Percentiles rank a stretch among this genome's conserved stretches.
Conservation (phyloP, 1,140 invertebrate species). For the Atopsyche davidsoni region DNA sequence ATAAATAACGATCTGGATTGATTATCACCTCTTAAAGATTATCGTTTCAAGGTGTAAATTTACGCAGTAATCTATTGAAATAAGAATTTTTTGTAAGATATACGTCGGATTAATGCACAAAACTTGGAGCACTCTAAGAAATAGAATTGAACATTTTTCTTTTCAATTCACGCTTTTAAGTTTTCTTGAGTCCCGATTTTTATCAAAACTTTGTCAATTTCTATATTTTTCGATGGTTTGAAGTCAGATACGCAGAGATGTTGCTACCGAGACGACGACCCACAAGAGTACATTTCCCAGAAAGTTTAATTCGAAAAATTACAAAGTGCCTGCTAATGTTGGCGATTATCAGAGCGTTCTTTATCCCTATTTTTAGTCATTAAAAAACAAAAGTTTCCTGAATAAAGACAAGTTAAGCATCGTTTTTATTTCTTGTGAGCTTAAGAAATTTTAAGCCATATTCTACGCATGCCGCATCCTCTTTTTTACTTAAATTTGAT, state of each 20-base stretch:
- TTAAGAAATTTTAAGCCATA: neutral
- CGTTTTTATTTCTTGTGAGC: neutral
- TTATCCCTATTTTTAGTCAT: neutral
- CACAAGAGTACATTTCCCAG: neutral
- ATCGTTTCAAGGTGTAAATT: too few species aligned
- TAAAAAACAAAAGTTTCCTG: neutral
- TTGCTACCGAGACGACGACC: too few species aligned
- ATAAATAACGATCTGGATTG: too few species aligned
- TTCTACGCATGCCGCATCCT: too few species aligned
- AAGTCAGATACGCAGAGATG: neutral
- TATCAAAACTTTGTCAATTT: neutral
- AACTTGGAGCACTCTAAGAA: too few species aligned
- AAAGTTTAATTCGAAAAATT: slow-evolving; percentile 7
- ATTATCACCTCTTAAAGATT: too few species aligned
- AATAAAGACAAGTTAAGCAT: neutral
- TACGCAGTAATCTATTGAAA: too few species aligned
- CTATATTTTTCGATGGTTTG: neutral
- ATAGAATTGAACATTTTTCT: neutral
- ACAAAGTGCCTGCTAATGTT: slow-evolving; percentile 3
- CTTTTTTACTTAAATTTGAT: too few species aligned
- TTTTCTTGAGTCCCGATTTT: neutral
- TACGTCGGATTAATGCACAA: too few species aligned
- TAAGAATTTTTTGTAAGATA: too few species aligned
- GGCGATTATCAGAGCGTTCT: neutral
- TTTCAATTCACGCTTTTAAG: neutral